Conservation (phyloP, 2,113 vertebrate species). For the Psilopsiagon aymara region DNA sequence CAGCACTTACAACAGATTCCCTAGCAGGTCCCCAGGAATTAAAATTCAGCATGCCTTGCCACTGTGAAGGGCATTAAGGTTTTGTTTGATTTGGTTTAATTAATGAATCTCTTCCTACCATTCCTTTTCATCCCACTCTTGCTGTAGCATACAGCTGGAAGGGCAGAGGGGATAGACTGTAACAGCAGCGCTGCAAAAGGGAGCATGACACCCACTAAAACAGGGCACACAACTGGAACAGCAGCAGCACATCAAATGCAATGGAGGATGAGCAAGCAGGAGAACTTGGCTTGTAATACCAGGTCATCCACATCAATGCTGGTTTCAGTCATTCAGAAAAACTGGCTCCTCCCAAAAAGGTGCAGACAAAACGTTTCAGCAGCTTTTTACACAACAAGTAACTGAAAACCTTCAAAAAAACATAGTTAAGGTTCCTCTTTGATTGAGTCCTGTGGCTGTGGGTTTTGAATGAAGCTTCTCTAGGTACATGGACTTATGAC, state of each 20-base stretch:
- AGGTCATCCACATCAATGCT: background rate
- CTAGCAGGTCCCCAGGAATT: background rate
- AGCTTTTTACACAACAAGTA: background rate
- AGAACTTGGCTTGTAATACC: background rate
- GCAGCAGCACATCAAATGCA: background rate
- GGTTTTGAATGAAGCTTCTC: background rate
- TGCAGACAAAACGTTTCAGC: background rate
- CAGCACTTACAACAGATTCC: background rate
- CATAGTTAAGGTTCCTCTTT: background rate
- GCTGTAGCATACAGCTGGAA: background rate
- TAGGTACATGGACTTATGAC: rapidly evolving
- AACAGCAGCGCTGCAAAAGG: background rate
- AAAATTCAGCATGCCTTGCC: background rate
- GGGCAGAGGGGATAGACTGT: background rate
- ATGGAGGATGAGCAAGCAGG: background rate
- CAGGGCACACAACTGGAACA: background rate
- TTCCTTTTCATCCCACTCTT: background rate
- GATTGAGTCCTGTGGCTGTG: background rate
- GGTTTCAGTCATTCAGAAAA: background rate
- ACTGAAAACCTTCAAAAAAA: background rate
- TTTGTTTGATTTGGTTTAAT: background rate
- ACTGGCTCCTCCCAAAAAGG: background rate
- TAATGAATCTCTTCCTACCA: background rate
- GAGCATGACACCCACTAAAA: background rate
- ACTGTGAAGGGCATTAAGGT: background rate